Conservation (phyloP, 2,888 invertebrate genomes). For the Mythimna vitellina region DNA sequence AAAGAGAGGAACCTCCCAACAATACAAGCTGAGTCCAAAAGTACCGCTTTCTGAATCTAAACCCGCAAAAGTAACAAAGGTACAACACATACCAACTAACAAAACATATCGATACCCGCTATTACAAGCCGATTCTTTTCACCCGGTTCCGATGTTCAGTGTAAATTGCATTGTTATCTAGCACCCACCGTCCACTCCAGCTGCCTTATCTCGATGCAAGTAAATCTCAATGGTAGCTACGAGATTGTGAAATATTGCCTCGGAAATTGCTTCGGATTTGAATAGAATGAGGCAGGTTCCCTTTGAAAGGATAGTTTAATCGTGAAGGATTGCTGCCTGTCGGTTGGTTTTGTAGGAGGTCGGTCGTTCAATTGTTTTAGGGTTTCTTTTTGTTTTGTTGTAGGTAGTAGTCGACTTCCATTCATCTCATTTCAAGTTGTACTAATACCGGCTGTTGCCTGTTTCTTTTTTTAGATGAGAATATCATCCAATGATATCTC, state of each 20-base stretch:
- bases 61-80: too few species aligned
- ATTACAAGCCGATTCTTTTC: conserved; percentile 59
- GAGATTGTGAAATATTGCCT: conserved; percentile 77
- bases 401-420: too few species aligned
- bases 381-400: background rate
- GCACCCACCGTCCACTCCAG: conserved; percentile 68
- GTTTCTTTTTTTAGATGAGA: too few species aligned
- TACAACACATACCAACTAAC: background rate
- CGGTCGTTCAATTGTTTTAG: conserved; percentile 5
- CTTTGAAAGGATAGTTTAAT: conserved; percentile 66
- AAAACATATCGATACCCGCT: conserved; percentile 19
- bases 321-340: conserved; percentile 54
- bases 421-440: too few species aligned
- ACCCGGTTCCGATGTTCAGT: conserved; percentile 68
- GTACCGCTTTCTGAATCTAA: too few species aligned
- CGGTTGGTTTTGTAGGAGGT: conserved; percentile 24
- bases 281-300: conserved; percentile 65
- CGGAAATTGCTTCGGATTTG: conserved; percentile 73
- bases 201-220: conserved; percentile 81
- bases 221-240: conserved; percentile 75
- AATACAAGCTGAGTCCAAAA: too few species aligned
- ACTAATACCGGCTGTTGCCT: too few species aligned
- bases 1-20: too few species aligned
- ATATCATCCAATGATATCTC: too few species aligned
- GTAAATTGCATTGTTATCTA: conserved; percentile 87